Evolutionary conservation across 2,888 invertebrate genomes (phyloP).

Genomic region (Lucinisca nassula): DNA sequence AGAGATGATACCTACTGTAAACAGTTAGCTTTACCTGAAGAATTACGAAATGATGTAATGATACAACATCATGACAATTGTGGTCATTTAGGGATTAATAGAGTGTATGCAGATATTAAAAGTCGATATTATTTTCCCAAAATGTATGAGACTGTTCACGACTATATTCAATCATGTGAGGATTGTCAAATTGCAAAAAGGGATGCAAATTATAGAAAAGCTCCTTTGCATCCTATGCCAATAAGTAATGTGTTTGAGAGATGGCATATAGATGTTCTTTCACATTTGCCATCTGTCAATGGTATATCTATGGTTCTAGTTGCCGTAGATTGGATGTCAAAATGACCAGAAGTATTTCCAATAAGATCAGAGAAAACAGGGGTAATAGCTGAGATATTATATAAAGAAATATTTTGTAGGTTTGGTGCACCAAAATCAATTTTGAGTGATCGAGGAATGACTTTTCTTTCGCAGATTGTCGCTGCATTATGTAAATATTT

Average conservation of each 20-base stretch:
- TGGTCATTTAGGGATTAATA: slow-evolving; percentile 51
- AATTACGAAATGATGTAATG: slow-evolving; percentile 48
- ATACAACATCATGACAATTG: slow-evolving; percentile 54
- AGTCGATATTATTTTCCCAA: slow-evolving; percentile 61
- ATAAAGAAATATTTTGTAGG: slow-evolving; percentile 59
- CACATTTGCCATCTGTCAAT: slow-evolving; percentile 27
- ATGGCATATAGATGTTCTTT: slow-evolving; percentile 64
- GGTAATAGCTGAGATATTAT: slow-evolving; percentile 62
- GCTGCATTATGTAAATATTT: slow-evolving; percentile 45
- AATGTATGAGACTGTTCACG: slow-evolving; percentile 61
- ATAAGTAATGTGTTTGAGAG: slow-evolving; percentile 17
- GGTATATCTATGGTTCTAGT: neutral
- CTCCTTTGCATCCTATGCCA: slow-evolving; percentile 47
- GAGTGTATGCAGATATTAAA: slow-evolving; percentile 46
- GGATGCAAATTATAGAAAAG: slow-evolving; percentile 11
- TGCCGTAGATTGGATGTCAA: neutral
- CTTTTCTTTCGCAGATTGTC: slow-evolving; percentile 52
- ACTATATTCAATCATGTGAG: slow-evolving; percentile 49
- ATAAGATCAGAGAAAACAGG: slow-evolving; percentile 46
- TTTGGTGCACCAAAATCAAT: slow-evolving; percentile 60
- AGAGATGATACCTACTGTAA: neutral
- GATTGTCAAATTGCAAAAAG: slow-evolving; percentile 57
- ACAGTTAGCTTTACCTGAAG: slow-evolving; percentile 54
- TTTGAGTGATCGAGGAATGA: slow-evolving; percentile 59
- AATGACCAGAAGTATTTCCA: neutral